Evolutionary conservation across 2,797 vertebrate species (phyloP).

Genomic region (Cichlasoma orientale): DNA sequence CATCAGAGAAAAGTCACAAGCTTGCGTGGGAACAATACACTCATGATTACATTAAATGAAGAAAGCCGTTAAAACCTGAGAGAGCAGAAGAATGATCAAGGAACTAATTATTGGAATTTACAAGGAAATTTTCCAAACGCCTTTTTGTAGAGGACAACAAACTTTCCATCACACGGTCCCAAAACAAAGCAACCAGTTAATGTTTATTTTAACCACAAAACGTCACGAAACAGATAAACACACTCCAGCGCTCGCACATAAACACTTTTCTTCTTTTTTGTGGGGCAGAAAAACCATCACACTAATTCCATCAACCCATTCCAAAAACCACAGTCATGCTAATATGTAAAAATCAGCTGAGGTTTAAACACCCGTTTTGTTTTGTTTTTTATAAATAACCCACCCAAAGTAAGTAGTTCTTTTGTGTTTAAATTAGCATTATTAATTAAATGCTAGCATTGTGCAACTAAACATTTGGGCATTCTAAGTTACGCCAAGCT

Average conservation of each 20-base stretch:
- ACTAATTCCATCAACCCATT: neutral
- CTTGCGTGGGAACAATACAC: constrained; percentile 10
- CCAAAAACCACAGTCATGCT: neutral
- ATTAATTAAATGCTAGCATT: neutral
- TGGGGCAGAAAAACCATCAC: neutral
- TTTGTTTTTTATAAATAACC: neutral
- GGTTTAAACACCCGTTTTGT: neutral
- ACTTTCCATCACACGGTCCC: neutral
- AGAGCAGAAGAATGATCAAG: neutral
- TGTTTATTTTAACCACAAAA: neutral
- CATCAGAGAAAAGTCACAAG: constrained; percentile 31
- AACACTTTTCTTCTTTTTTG: neutral
- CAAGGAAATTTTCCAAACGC: neutral
- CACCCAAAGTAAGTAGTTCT: neutral
- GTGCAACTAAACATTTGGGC: neutral
- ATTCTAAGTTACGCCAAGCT: neutral
- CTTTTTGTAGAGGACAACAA: neutral
- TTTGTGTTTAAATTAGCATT: neutral
- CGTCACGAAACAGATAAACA: neutral
- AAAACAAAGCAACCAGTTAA: neutral
- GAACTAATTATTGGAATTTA: neutral
- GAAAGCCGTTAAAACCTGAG: neutral
- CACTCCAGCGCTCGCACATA: neutral
- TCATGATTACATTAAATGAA: neutral
- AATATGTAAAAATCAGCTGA: neutral